Base-by-base conservation (phyloP, 2,113 vertebrate species). In the Hymenochirus boettgeri region DNA sequence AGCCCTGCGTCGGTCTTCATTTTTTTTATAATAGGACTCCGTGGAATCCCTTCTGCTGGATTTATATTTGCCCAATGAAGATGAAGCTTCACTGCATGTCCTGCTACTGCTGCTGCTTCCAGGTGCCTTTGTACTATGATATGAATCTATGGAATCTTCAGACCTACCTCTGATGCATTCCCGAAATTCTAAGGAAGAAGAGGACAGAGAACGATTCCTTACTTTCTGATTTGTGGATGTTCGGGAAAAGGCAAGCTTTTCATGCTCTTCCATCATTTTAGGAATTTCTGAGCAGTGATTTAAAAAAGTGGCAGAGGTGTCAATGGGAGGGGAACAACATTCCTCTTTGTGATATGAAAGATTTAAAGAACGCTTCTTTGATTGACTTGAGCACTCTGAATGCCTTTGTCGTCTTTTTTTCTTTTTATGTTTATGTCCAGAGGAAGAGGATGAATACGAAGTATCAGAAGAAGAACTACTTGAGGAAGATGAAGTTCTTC, bases 271-370 rank as follows among this genome's bases (percentile, higher is more conserved):
- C 57, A 88, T 82, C 57, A 89, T 82, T 70, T 85, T 90, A 35
- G 80, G 80, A 26, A 88, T 80, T 74, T 91, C 89, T 59, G 88
- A 85, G 45, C 76, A 91, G 75, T 89, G 91, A 76, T 92, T 85
- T 62, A 99, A 89, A 75, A 96, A 99, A 56, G 95, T 95, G 57
- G 93, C 92, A 1, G 91, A 91, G 33, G 93, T 96, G 80, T 96
- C 88, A 27, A 91, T 76, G 6, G 95, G 95, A 69, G 89, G 90
- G 0, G 90, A 91, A 72, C 86, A 95, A 27, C 26, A 69, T 56
- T 82, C 75, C 63, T 89, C 90, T 79, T 72, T 75, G 2, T 85
- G 88, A 74, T 72, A 77, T 6, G 85, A 90, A 10, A 86, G 87
- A 65, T 85, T 86, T 62, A 85, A 81, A 27, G 81, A 86, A 71